Evolutionary conservation across 2,888 invertebrate species (phyloP), one percentile per base, ranked within the genome.

Genomic region (Trachelus stipa): DNA sequence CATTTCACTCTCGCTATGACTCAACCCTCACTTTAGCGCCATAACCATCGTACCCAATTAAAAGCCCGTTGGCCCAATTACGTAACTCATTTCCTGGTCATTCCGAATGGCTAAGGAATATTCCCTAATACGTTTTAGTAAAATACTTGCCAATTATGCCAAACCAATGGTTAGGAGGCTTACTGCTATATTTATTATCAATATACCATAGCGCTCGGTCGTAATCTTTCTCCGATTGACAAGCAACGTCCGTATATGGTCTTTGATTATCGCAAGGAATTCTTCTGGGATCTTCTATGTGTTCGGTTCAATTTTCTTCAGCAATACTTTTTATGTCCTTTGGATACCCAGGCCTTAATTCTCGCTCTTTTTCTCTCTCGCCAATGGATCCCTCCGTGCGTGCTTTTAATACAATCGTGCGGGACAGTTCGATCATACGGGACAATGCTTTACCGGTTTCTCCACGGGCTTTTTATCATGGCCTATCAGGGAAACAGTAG

Each of bases 11-110:
- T 40, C 40, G 6, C 4, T 6, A 40, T 6, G 23, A 15, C 9
- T 56, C 23, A 56, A 56, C 23, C 23, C 56, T 23, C 23, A 56
- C 9, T 56, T 85, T 85, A 85, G 86, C 85, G 76, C 81, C 83
- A 83, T 85, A 85, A 88, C 87, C 86, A 88, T 88, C 86, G 85
- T 82, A 80, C 78, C 85, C 86, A 88, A 88, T 88, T 88, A 87
- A 88, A 88, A 87, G 85, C 83, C 81, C 83, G 81, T 87, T 85
- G 78, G 23, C 9, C 56, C 56, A 23, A 56, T 56, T 56, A 56
- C 56, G 23, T 9, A 6, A 56, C 56, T 56, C 56, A 6, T 56
- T 56, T 56, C 23, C 56, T 56, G 23, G 23, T 56, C 23, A 56
- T 56, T 9, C 23, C 23, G 6, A 56, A 56, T 56, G 9, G 56